Evolutionary conservation across 2,113 vertebrate genomes (phyloP).

Genomic region (Aviceda subcristata): DNA sequence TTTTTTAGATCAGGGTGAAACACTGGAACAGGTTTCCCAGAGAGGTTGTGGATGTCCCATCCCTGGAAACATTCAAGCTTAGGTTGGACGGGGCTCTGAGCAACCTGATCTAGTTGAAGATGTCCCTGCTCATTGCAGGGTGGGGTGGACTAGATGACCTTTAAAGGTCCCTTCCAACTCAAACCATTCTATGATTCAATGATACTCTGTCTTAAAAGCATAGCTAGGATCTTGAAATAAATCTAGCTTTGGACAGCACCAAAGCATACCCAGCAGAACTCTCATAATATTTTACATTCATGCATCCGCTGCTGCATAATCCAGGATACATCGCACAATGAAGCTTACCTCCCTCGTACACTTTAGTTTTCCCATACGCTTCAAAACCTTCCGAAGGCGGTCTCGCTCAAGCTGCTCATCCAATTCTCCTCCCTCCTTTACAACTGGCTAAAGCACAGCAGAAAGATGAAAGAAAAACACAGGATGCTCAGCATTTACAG

Average conservation of each 20-base stretch:
- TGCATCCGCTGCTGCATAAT: background rate
- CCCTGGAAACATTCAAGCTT: too few relatives aligned
- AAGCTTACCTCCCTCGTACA: constrained; percentile 85
- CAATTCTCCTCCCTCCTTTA: constrained; percentile 78
- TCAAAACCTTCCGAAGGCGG: constrained; percentile 88
- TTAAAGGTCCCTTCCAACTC: background rate
- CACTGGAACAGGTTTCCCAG: background rate
- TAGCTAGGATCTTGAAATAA: background rate
- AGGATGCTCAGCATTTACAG: background rate
- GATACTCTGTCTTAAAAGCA: background rate
- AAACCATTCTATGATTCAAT: background rate
- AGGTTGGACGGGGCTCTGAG: background rate
- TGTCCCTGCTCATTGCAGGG: background rate
- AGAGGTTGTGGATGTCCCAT: background rate
- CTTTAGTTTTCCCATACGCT: constrained; percentile 88
- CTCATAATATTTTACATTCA: background rate
- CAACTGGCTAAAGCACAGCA: constrained; percentile 74
- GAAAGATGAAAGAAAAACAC: background rate
- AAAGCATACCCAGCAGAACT: background rate
- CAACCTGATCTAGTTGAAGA: background rate
- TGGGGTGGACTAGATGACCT: background rate
- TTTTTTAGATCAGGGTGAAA: background rate
- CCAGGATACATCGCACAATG: too few relatives aligned
- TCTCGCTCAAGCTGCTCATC: constrained; percentile 85
- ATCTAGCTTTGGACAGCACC: background rate